These are phyloP conservation scores for Sus cebifrons DNA, from an alignment of 2,797 vertebrate genomes.

Conservation along the genomic window DNA sequence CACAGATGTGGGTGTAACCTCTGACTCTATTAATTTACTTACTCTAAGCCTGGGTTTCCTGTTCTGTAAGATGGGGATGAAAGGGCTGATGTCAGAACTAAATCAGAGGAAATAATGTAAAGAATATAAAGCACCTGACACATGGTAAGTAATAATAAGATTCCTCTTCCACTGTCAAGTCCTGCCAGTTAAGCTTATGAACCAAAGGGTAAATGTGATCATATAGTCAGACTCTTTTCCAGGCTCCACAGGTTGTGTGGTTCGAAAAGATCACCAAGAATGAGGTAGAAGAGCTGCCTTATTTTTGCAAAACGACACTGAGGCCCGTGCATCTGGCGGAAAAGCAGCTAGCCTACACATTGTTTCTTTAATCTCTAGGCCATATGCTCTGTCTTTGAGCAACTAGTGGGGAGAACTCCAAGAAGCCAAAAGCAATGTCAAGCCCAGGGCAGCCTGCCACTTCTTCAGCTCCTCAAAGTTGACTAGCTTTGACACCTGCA, in stretches of 20 bases:
- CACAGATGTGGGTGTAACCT: not conserved
- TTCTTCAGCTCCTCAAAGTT: conserved; percentile 39
- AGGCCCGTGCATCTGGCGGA: not conserved
- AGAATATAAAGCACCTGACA: not conserved
- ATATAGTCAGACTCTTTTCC: conserved; percentile 5
- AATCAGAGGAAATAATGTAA: conserved; percentile 1
- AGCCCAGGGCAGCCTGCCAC: not conserved
- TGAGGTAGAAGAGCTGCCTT: conserved; percentile 15
- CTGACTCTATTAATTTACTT: conserved; percentile 53
- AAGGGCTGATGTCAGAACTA: conserved; percentile 46
- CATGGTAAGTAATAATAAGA: conserved; percentile 44
- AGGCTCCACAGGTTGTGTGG: not conserved
- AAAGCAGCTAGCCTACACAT: not conserved
- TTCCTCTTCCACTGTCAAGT: not conserved
- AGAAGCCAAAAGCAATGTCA: conserved; percentile 45
- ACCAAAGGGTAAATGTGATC: not conserved
- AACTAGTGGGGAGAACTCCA: conserved; percentile 43
- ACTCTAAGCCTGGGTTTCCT: conserved; percentile 28
- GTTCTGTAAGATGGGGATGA: conserved; percentile 8
- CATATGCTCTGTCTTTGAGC: conserved; percentile 38
- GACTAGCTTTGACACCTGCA: not conserved
- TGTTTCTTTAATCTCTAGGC: conserved; percentile 12
- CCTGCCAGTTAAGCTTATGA: conserved; percentile 4
- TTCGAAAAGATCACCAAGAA: conserved; percentile 52
- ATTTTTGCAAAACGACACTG: conserved; percentile 51